These are phyloP conservation scores for Pteropus rufus DNA, from an alignment of 2,797 vertebrate genomes.

Conservation along the genomic window DNA sequence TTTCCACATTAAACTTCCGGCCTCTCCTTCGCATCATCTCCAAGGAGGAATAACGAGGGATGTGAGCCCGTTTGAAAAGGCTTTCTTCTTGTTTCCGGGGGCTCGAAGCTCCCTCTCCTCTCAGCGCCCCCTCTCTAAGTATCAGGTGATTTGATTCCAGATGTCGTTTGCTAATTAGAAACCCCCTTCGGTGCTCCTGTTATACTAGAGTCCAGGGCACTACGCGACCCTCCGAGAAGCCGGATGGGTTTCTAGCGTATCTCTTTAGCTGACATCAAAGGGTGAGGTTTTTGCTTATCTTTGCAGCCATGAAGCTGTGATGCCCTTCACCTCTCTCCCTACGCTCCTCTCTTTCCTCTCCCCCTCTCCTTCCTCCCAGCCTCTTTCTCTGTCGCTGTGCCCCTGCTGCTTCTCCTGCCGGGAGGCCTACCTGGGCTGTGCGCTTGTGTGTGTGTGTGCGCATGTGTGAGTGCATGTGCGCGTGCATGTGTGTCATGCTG, in stretches of 20 bases:
- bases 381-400: neutral
- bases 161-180: slow-evolving; percentile 40
- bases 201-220: slow-evolving; percentile 5
- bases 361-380: too few relatives aligned
- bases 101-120: neutral
- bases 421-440: neutral
- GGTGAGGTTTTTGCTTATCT: neutral
- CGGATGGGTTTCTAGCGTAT: neutral
- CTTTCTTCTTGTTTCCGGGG: slow-evolving; percentile 32
- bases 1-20: neutral
- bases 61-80: neutral
- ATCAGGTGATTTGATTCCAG: slow-evolving; percentile 22
- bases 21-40: neutral
- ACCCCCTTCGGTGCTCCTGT: neutral
- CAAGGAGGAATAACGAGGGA: neutral
- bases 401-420: neutral
- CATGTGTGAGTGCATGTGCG: neutral
- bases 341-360: neutral
- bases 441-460: neutral
- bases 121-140: neutral
- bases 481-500: neutral
- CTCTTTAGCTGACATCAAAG: slow-evolving; percentile 34
- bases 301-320: neutral
- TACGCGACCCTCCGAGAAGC: neutral
- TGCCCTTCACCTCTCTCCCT: neutral